Base-by-base conservation (phyloP, 1,140 invertebrate species). In the Copidosoma floridanum region DNA sequence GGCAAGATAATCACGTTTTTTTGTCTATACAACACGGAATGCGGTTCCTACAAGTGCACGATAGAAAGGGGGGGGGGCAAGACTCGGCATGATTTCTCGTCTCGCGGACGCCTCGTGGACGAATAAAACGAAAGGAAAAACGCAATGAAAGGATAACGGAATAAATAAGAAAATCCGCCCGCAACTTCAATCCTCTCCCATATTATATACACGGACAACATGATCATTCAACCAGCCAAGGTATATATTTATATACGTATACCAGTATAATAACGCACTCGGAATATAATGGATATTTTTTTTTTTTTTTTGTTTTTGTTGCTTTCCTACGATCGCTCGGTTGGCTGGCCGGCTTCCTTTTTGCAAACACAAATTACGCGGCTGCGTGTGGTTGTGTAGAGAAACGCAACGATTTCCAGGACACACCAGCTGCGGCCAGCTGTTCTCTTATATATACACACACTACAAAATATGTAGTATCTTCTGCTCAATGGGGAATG, bases 221-320 rank as follows among this genome's bases (percentile, higher is more conserved):
- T n/a, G n/a, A n/a, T n/a, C n/a, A n/a, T n/a, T n/a, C n/a, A n/a
- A n/a, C n/a, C n/a, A n/a, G n/a, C n/a, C n/a, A n/a, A n/a, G n/a
- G n/a, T n/a, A n/a, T n/a, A n/a, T n/a, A n/a, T n/a, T n/a, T n/a
- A n/a, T n/a, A n/a, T n/a, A n/a, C 18, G n/a, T 6, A 43, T 43
- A 38, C 18, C 40, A 21, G 40, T 43, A 43, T 21, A 43, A 43
- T 21, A n/a, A n/a, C 24, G 24, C 16, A 27, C n/a, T 12, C 37
- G 16, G 52, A 43, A 54, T 54, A 10, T 58, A 18, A 58, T 58
- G 27, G 48, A 37, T 4, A 37, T 44, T 53, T 52, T 58, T 48
- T 16, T 16, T 26, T 21, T 14, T 47, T 23, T 2, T 20, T 14
- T 32, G 29, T 14, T 37, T 51, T n/a, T n/a, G n/a, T n/a, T n/a